Conservation (phyloP, 2,797 vertebrate species). For the Pseudomugil tenellus region DNA sequence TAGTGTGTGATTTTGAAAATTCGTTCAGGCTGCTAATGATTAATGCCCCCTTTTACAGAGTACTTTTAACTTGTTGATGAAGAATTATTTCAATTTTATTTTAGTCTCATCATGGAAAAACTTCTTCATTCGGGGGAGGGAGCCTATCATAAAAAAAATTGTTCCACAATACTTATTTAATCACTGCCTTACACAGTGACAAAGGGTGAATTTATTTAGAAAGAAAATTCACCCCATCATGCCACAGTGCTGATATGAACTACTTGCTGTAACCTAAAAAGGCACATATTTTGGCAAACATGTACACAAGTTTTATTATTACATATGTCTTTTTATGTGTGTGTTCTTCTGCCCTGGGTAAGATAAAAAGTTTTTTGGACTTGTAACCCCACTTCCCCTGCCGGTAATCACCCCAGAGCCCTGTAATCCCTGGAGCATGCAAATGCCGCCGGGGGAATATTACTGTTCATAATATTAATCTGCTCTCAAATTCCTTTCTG, state of each 20-base stretch:
- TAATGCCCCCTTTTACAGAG: neutral
- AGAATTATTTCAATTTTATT: neutral
- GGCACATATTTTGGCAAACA: constrained; percentile 9
- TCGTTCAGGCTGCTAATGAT: neutral
- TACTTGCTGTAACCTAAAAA: constrained; percentile 8
- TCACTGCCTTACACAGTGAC: neutral
- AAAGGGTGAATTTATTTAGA: neutral
- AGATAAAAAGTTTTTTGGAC: constrained; percentile 85
- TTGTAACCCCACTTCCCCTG: constrained; percentile 85
- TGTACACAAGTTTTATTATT: constrained; percentile 24
- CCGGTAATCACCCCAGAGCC: constrained; percentile 88
- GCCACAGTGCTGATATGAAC: neutral
- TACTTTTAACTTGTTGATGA: neutral
- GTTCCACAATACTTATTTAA: neutral
- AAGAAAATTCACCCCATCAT: neutral
- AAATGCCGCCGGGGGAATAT: constrained; percentile 90
- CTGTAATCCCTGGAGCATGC: constrained; percentile 89
- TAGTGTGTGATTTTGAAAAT: neutral
- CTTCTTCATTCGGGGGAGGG: too few relatives aligned
- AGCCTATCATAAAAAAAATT: neutral
- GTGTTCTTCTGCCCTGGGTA: constrained; percentile 63
- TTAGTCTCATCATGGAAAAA: too few relatives aligned
- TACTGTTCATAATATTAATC: constrained; percentile 93
- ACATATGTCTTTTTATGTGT: constrained; percentile 54
- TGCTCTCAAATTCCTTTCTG: constrained; percentile 86